Conservation (phyloP, 2,113 vertebrate species). For the Echinops telfairi region DNA sequence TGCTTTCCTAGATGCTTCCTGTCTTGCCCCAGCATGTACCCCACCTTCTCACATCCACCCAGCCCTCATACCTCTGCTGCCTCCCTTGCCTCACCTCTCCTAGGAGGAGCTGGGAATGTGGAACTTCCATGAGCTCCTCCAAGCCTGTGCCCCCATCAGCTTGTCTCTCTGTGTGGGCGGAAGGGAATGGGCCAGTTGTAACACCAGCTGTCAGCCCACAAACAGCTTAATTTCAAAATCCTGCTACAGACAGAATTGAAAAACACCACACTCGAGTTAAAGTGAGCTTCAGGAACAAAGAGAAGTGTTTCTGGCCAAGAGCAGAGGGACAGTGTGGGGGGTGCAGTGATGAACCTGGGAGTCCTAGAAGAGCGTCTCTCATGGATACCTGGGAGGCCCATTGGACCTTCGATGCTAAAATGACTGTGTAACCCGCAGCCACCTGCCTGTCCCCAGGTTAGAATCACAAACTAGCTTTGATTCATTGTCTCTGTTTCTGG, state of each 20-base stretch:
- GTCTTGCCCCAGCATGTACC: not conserved
- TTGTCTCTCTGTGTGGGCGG: constrained; percentile 46
- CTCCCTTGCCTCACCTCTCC: accelerated
- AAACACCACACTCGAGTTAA: constrained; percentile 53
- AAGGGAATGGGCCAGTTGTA: constrained; percentile 54
- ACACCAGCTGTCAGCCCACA: constrained; percentile 65
- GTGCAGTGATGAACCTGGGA: not conserved
- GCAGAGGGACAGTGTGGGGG: not conserved
- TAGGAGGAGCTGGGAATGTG: not conserved
- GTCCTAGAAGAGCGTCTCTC: not conserved
- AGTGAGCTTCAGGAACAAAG: constrained; percentile 70
- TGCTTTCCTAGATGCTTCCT: not conserved
- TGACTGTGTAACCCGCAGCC: not conserved
- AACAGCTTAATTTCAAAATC: constrained; percentile 64
- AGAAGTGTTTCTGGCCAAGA: constrained; percentile 1
- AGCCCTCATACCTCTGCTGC: not conserved
- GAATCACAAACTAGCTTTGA: not conserved
- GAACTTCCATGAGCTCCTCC: accelerated
- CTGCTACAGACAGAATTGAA: constrained; percentile 61
- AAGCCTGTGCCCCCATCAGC: not conserved
- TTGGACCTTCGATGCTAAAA: not conserved
- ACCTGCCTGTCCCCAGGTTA: not conserved
- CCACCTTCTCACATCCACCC: not conserved
- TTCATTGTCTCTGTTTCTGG: not conserved
- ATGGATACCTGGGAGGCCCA: not conserved